These are phyloP conservation scores for Spodoptera exigua DNA, from an alignment of 2,888 invertebrate genomes.

Conservation along the genomic window DNA sequence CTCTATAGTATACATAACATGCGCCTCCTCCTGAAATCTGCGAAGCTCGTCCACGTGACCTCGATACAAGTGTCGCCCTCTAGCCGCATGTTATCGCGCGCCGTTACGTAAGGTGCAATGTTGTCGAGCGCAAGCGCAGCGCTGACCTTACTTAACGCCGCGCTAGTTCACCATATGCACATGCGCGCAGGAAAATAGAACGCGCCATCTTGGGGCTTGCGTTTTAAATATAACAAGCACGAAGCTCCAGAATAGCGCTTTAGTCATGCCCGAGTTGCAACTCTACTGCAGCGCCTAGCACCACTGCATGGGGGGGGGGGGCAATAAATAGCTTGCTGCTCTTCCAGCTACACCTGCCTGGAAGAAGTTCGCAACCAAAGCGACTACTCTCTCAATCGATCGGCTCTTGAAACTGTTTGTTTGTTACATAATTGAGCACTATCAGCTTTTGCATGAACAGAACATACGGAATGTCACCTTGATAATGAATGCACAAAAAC, in stretches of 20 bases:
- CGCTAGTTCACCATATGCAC: constrained; percentile 67
- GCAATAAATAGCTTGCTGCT: background rate
- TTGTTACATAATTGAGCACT: constrained; percentile 15
- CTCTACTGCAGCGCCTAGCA: constrained; percentile 3
- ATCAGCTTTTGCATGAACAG: constrained; percentile 35
- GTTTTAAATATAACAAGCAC: constrained; percentile 50
- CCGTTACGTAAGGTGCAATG: constrained; percentile 69
- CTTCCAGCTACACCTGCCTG: too few species aligned
- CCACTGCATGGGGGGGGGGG: background rate
- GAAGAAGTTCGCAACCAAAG: too few species aligned
- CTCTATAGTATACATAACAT: constrained; percentile 17
- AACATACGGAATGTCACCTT: constrained; percentile 76
- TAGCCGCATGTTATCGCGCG: constrained; percentile 45
- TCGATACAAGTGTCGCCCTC: constrained; percentile 56
- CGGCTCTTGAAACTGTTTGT: constrained; percentile 5
- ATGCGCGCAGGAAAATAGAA: constrained; percentile 46
- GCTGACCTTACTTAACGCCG: constrained; percentile 82
- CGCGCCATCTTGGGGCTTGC: constrained; percentile 52
- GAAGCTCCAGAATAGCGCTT: constrained; percentile 45
- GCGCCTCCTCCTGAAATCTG: constrained; percentile 13
- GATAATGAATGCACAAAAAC: constrained; percentile 68
- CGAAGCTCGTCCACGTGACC: constrained; percentile 45
- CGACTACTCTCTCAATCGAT: background rate
- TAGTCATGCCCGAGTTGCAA: constrained; percentile 38
- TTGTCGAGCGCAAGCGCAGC: constrained; percentile 63